Base-by-base conservation (phyloP, 2,113 vertebrate genomes). In the Salvator merianae region DNA sequence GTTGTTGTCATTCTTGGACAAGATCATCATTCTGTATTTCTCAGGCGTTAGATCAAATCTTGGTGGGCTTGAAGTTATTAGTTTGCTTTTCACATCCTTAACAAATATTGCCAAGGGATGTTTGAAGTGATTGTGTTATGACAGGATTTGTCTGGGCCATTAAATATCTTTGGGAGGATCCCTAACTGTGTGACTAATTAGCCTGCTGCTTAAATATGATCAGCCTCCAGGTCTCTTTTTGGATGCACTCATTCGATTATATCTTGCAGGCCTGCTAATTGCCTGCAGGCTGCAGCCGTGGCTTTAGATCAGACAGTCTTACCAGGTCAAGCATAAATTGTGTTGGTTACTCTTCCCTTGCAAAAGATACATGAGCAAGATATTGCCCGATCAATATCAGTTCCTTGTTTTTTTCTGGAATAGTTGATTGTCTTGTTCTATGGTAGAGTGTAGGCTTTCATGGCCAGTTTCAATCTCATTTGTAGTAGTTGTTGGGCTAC, bases 141-240 rank as follows among this genome's bases (percentile, higher is more conserved):
- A 62, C 68, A 85, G 55, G 77, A 63, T 73, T 85, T 55, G 71
- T 73, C 77, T 79, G 68, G 77, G 55, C 77, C 55, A 79, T 79
- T 85, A 85, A 79, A 43, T 36, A 34, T 85, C 77, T 79, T 65
- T 53, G 77, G 83, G 77, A 24, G 65, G 55, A 47, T 72, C 76
- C 69, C 77, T 79, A 65, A 73, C 83, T 79, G 83, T 85, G 83
- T 72, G 73, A 79, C 83, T 85, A 85, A 85, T 85, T 85, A 85
- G 30, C 83, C 68, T 85, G 55, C 66, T 85, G 83, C 69, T 79
- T 40, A 34, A 32, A 72, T 65, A 55, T 72, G 77, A 72, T 28
- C 32, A 73, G 55, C 77, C 76, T 14, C 40, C 69, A 79, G 69
- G 69, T 79, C 79, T 79, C 68, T 79, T 55, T 63, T 63, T 62